A percentile compares a stretch with the other conserved stretches of the same genome.
phyloP scores from a whole-genome alignment of 1,140 invertebrate genomes.

The Drosophila rhopaloa region DNA sequence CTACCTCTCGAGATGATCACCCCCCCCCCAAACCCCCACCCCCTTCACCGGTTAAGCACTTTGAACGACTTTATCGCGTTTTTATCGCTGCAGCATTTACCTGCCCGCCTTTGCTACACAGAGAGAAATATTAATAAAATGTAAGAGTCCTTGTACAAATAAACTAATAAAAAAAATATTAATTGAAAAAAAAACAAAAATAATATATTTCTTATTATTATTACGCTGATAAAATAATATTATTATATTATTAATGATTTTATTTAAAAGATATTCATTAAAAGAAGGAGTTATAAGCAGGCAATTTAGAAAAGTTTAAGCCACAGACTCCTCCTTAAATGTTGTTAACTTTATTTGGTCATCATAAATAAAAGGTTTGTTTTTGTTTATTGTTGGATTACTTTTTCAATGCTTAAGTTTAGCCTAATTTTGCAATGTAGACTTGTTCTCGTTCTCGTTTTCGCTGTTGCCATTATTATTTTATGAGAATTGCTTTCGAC shows the following conservation, averaged over 20 bases:
- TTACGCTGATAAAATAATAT: too few species aligned
- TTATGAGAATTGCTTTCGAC: slow-evolving; percentile 62
- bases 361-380: neutral
- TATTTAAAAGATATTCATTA: too few species aligned
- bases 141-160: too few species aligned
- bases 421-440: neutral
- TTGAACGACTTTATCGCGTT: slow-evolving; percentile 77
- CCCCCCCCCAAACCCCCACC: too few species aligned
- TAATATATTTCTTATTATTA: neutral
- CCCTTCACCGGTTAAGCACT: slow-evolving; percentile 55
- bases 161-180: too few species aligned
- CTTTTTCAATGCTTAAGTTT: neutral
- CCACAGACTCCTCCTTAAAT: too few species aligned
- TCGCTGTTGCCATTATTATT: slow-evolving; percentile 54
- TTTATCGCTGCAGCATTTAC: slow-evolving; percentile 76
- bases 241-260: too few species aligned
- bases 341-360: neutral
- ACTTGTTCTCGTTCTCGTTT: slow-evolving; percentile 7
- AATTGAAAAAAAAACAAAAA: neutral
- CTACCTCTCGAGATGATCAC: slow-evolving; percentile 10
- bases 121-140: neutral
- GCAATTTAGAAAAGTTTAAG: too few species aligned
- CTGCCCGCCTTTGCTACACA: slow-evolving; percentile 27
- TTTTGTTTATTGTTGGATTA: neutral
- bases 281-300: too few species aligned